Evolutionary conservation across 2,797 vertebrate species (phyloP).

Genomic region (Mormyrops boulengeri): DNA sequence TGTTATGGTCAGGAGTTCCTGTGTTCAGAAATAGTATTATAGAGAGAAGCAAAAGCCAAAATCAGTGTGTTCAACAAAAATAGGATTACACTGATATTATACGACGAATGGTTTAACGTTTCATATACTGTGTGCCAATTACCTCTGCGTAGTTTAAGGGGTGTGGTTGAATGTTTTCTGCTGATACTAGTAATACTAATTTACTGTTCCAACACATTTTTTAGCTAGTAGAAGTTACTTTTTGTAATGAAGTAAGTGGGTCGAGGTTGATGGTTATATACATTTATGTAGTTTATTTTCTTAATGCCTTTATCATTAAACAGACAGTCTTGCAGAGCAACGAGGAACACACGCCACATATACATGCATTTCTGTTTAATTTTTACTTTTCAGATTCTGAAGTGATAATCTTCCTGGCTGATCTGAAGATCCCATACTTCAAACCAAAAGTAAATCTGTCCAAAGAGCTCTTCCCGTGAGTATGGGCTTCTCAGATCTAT

Average conservation of each 20-base stretch:
- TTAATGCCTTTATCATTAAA: background rate
- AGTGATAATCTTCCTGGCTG: constrained; percentile 83
- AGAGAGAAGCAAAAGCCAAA: background rate
- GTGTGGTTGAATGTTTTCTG: constrained; percentile 9
- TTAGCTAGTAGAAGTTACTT: background rate
- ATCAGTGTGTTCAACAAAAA: background rate
- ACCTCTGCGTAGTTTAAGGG: background rate
- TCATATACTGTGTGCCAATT: background rate
- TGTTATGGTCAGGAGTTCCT: background rate
- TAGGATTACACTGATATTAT: background rate
- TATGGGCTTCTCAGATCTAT: background rate
- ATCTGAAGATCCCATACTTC: constrained; percentile 85
- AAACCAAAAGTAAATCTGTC: constrained; percentile 75
- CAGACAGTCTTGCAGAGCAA: background rate
- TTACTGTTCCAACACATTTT: background rate
- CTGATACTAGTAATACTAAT: background rate
- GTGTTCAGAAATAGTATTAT: background rate
- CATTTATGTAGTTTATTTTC: background rate
- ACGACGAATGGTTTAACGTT: background rate
- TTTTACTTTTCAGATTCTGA: constrained; percentile 70
- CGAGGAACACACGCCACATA: background rate
- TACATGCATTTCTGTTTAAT: background rate
- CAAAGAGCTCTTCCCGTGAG: constrained; percentile 53
- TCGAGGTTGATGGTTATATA: background rate
- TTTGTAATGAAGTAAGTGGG: background rate